phyloP scores from a whole-genome alignment of 2,797 vertebrate genomes.

The Molossus alvarezi region DNA sequence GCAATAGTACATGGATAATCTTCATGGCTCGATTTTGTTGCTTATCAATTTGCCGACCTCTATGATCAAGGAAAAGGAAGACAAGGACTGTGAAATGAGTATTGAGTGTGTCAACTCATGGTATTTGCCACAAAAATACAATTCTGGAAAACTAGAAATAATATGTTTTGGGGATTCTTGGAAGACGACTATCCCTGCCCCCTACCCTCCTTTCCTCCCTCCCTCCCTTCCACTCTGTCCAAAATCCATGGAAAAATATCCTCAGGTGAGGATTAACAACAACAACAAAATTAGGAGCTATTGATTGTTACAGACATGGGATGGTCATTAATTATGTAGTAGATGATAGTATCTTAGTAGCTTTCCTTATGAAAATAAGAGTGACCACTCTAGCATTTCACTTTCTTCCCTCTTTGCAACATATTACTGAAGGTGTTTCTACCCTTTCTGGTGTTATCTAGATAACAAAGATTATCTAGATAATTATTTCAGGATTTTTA shows the following conservation, averaged over 20 bases:
- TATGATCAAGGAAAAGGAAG: neutral
- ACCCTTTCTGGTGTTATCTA: neutral
- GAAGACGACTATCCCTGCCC: neutral
- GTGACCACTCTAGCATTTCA: neutral
- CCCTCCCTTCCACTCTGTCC: too few relatives aligned
- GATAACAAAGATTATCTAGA: neutral
- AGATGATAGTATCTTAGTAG: neutral
- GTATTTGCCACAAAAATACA: constrained; percentile 26
- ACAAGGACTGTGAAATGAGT: neutral
- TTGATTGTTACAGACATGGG: neutral
- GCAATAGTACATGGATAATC: neutral
- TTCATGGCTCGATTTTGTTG: neutral
- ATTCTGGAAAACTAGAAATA: neutral
- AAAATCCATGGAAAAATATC: too few relatives aligned
- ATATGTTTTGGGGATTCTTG: neutral
- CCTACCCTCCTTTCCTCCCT: too few relatives aligned
- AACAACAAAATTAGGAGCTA: constrained; percentile 26
- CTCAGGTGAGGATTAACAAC: too few relatives aligned
- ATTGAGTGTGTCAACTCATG: neutral
- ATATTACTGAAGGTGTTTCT: neutral
- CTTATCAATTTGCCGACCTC: neutral
- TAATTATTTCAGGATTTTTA: constrained; percentile 25
- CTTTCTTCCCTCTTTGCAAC: neutral
- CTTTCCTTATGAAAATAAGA: constrained; percentile 11
- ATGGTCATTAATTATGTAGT: neutral